Percentiles rank a stretch among this genome's conserved stretches.
phyloP scores from a whole-genome alignment of 2,888 invertebrate genomes.

The Heliothis peltigera region DNA sequence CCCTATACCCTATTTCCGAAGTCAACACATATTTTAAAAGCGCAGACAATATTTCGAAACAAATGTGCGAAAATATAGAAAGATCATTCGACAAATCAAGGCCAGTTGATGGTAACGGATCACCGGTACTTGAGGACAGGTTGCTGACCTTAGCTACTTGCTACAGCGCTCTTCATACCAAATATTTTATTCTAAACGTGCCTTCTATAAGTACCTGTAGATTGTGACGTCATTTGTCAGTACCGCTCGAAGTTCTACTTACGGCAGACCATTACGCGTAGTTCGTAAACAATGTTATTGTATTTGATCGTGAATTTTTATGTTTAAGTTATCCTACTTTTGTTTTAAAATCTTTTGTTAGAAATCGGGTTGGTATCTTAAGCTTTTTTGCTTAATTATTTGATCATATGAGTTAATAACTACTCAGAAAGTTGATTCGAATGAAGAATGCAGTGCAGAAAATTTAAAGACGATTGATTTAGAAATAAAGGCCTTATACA shows the following conservation, averaged over 20 bases:
- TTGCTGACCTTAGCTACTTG: slow-evolving; percentile 42
- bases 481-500: too few relatives aligned
- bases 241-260: slow-evolving; percentile 49
- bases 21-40: too few relatives aligned
- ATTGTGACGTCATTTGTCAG: slow-evolving; percentile 26
- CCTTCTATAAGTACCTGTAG: slow-evolving; percentile 34
- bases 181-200: slow-evolving; percentile 57
- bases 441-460: too few relatives aligned
- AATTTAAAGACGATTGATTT: too few relatives aligned
- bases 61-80: neutral
- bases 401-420: too few relatives aligned
- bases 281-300: slow-evolving; percentile 28
- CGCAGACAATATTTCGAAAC: neutral
- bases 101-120: slow-evolving; percentile 52
- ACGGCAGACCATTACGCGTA: slow-evolving; percentile 33
- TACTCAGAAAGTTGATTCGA: too few relatives aligned
- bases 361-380: too few relatives aligned
- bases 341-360: neutral
- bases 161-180: slow-evolving; percentile 37
- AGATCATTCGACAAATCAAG: slow-evolving; percentile 34
- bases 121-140: slow-evolving; percentile 43
- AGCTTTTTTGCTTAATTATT: too few relatives aligned
- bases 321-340: slow-evolving; percentile 14
- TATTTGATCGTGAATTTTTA: slow-evolving; percentile 27
- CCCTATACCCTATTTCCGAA: too few relatives aligned